phyloP scores from a whole-genome alignment of 2,888 invertebrate genomes.

The Tenthredo distinguenda region DNA sequence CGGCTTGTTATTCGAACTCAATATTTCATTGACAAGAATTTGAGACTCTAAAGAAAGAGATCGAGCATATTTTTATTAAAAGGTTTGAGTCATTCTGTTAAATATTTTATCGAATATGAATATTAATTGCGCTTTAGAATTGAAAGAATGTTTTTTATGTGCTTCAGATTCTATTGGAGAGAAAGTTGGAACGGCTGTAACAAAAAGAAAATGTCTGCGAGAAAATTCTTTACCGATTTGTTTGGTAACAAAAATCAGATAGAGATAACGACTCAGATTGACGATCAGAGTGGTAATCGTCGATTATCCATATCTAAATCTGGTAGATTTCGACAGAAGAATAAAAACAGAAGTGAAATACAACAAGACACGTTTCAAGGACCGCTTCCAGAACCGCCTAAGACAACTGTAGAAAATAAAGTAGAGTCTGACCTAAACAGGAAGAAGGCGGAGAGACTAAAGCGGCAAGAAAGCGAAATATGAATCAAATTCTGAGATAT shows the following conservation, averaged over 20 bases:
- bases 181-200: background rate
- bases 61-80: background rate
- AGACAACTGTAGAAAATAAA: background rate
- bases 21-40: background rate
- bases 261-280: constrained; percentile 55
- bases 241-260: constrained; percentile 56
- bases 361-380: constrained; percentile 56
- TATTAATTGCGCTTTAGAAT: background rate
- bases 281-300: constrained; percentile 50
- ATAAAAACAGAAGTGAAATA: constrained; percentile 53
- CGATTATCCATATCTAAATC: constrained; percentile 56
- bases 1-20: background rate
- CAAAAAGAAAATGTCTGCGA: constrained; percentile 54
- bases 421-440: constrained; percentile 11
- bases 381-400: constrained; percentile 4
- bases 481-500: background rate
- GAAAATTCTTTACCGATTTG: constrained; percentile 56
- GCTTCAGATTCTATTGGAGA: constrained; percentile 2
- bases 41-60: background rate
- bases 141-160: background rate
- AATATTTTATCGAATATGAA: background rate
- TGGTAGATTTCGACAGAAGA: constrained; percentile 55
- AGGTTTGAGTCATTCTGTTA: background rate
- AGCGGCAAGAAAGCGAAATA: constrained; percentile 46
- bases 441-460: constrained; percentile 36